phyloP scores from a whole-genome alignment of 2,888 invertebrate species.

The Magallana nippona region DNA sequence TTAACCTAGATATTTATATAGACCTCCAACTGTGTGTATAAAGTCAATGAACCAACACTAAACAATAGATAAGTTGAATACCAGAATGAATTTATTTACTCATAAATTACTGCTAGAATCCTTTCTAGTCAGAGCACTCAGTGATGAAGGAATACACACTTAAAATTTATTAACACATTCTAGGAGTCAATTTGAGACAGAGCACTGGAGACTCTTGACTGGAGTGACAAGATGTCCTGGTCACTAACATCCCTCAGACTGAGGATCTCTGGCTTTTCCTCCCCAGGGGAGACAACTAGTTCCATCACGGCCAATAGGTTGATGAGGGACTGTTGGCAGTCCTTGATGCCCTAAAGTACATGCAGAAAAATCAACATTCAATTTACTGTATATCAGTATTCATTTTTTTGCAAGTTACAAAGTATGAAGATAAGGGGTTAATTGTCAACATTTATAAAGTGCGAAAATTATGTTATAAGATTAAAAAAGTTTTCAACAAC shows the following conservation, averaged over 20 bases:
- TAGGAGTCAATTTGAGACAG: neutral
- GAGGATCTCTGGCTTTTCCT: conserved; percentile 58
- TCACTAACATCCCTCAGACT: conserved; percentile 45
- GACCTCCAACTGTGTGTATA: no score
- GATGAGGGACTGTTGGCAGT: conserved; percentile 67
- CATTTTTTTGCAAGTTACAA: neutral
- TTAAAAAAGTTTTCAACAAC: no score
- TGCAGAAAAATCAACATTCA: neutral
- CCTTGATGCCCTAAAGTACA: conserved; percentile 65
- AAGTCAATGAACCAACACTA: no score
- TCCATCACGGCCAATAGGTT: conserved; percentile 67
- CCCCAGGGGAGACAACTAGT: conserved; percentile 53
- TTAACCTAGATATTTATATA: no score
- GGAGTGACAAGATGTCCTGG: conserved; percentile 34
- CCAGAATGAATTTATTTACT: no score
- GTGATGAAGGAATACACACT: no score
- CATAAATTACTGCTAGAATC: no score
- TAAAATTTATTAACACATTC: neutral
- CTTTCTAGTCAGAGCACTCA: no score
- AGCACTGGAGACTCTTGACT: conserved; percentile 33
- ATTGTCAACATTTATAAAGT: no score
- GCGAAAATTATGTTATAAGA: no score
- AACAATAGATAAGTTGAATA: no score
- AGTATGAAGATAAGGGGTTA: no score
- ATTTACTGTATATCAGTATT: neutral